phyloP scores from a whole-genome alignment of 1,140 invertebrate species.

The Drosophila kurseongensis region DNA sequence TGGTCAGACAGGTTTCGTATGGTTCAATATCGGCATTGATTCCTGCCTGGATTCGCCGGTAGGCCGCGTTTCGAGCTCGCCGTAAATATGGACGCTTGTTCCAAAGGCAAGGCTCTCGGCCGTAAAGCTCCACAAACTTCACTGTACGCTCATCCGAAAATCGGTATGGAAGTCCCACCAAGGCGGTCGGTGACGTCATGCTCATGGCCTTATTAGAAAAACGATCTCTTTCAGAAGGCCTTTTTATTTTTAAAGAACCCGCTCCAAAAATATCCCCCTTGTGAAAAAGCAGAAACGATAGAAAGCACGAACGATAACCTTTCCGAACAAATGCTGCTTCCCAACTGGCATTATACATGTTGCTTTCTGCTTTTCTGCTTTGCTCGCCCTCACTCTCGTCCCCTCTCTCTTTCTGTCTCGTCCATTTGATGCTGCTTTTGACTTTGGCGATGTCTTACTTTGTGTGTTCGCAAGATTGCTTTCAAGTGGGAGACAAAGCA shows the following conservation, averaged over 20 bases:
- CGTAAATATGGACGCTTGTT: conserved; percentile 44
- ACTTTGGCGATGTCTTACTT: neutral
- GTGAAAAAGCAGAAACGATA: conserved; percentile 10
- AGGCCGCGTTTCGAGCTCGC: conserved; percentile 48
- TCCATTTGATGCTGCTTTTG: conserved; percentile 1
- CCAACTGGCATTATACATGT: conserved; percentile 15
- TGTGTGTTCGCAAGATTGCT: conserved; percentile 3
- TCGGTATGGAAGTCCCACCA: conserved; percentile 39
- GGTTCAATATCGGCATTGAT: conserved; percentile 37
- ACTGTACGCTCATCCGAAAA: conserved; percentile 62
- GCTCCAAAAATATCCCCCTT: neutral
- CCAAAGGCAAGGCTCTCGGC: conserved; percentile 64
- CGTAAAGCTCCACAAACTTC: conserved; percentile 59
- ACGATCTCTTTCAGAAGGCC: conserved; percentile 1
- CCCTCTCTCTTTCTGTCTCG: conserved; percentile 2
- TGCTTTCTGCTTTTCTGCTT: conserved; percentile 39
- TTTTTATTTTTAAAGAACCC: neutral
- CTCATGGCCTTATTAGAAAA: no score
- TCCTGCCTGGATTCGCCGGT: conserved; percentile 58
- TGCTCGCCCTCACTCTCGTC: neutral
- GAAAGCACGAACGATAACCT: conserved; percentile 20
- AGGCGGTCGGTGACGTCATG: neutral
- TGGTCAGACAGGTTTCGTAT: conserved; percentile 26
- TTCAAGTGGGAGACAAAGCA: conserved; percentile 9
- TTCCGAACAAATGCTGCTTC: neutral